These are phyloP conservation scores for Abramis brama DNA, from an alignment of 2,113 vertebrate species.

Conservation along the genomic window DNA sequence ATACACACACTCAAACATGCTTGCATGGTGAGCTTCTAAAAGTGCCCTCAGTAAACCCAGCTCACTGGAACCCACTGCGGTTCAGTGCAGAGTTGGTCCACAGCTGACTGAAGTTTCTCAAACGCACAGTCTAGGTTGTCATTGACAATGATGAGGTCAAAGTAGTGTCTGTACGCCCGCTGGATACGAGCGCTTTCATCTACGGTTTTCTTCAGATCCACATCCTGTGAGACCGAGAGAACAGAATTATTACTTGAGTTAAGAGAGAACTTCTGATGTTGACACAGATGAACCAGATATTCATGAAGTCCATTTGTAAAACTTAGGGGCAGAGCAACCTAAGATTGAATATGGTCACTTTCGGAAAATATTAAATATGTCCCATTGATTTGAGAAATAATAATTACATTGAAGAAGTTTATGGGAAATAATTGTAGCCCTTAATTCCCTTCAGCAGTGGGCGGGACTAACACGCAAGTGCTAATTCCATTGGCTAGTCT, in stretches of 20 bases:
- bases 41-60: conserved; percentile 91
- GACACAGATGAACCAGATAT: neutral
- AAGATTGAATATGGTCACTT: neutral
- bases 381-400: neutral
- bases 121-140: conserved; percentile 97
- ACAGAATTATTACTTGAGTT: neutral
- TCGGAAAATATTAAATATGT: neutral
- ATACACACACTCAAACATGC: conserved; percentile 36
- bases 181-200: conserved; percentile 96
- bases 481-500: neutral
- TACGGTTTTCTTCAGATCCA: conserved; percentile 95
- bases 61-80: conserved; percentile 97
- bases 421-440: neutral
- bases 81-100: conserved; percentile 86
- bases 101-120: conserved; percentile 86
- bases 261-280: neutral
- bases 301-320: neutral
- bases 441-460: neutral
- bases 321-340: neutral
- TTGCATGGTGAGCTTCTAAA: conserved; percentile 37
- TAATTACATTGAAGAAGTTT: neutral
- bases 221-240: conserved; percentile 78
- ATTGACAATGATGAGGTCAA: conserved; percentile 92
- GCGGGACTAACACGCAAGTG: neutral
- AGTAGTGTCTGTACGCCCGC: conserved; percentile 93